Base-by-base conservation (phyloP, 2,113 vertebrate genomes). In the Mugil cephalus region DNA sequence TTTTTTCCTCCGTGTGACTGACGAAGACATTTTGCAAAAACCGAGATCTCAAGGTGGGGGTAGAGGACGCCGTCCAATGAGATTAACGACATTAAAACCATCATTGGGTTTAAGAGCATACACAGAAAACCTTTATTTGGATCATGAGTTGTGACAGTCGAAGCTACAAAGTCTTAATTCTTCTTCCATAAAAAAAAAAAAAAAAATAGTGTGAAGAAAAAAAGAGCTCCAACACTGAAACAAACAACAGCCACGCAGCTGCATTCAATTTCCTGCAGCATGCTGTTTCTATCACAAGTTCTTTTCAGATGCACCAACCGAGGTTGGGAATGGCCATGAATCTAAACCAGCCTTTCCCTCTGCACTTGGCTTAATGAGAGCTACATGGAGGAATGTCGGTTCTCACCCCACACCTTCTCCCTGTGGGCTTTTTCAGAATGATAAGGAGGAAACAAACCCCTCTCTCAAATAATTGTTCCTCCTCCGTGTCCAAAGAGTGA, bases 201-300 rank as follows among this genome's bases (percentile, higher is more conserved):
- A 51, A 64, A 59, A 46, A 62, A 17, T 60, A 56, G 43, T 56
- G 36, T 17, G 19, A 38, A 6, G 10, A 51, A 46, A 0, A 77
- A 63, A 67, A 62, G 21, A 56, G 5, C 36, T 67, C 14, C 60
- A 77, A 85, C 9, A 59, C 42, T 70, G 83, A 84, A 84, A 89
- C 74, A 89, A 87, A 87, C 86, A 85, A 85, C 63, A 71, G 69
- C 46, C 60, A 65, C 59, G 78, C 89, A 91, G 88, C 88, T 91
- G 89, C 67, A 45, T 87, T 91, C 77, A 84, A 92, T 92, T 91
- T 93, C 88, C 90, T 89, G 68, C 62, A 39, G 65, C 87, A 87
- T 87, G 88, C 83, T 82, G 80, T 87, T 91, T 86, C 87, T 61
- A 90, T 91, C 89, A 88, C 60, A 67, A 81, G 87, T 69, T 87